phyloP scores from a whole-genome alignment of 1,140 invertebrate species.

The Ylistrum balloti region DNA sequence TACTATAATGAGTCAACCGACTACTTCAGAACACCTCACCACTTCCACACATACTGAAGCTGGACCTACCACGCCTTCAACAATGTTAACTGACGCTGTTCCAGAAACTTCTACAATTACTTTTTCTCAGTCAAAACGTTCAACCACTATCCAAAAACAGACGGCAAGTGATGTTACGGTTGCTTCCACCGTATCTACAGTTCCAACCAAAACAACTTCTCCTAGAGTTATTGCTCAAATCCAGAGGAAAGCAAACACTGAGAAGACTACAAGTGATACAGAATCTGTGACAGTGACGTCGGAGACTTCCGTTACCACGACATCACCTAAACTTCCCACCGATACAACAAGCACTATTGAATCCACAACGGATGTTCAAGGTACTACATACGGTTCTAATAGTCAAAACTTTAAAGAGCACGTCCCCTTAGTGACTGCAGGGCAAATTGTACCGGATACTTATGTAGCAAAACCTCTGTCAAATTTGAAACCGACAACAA shows the following conservation, averaged over 20 bases:
- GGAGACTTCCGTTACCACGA: neutral
- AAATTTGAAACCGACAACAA: neutral
- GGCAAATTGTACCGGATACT: neutral
- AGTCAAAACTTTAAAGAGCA: neutral
- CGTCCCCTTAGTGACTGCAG: neutral
- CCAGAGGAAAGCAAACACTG: neutral
- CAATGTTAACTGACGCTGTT: neutral
- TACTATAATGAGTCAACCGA: neutral
- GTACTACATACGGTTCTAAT: neutral
- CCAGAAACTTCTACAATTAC: neutral
- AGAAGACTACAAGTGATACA: no score
- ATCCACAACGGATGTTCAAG: neutral
- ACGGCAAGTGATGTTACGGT: neutral
- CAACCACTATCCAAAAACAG: neutral
- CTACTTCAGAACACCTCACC: neutral
- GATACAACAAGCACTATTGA: neutral
- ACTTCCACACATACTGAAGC: neutral
- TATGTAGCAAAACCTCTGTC: neutral
- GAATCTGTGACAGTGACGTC: neutral
- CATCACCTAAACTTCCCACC: neutral
- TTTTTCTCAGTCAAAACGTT: neutral
- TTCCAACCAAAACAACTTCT: neutral
- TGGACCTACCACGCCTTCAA: neutral
- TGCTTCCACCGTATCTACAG: neutral
- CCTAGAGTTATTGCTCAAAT: no score